Conservation (phyloP, 2,888 invertebrate genomes). For the Gnatocerus cornutus region DNA sequence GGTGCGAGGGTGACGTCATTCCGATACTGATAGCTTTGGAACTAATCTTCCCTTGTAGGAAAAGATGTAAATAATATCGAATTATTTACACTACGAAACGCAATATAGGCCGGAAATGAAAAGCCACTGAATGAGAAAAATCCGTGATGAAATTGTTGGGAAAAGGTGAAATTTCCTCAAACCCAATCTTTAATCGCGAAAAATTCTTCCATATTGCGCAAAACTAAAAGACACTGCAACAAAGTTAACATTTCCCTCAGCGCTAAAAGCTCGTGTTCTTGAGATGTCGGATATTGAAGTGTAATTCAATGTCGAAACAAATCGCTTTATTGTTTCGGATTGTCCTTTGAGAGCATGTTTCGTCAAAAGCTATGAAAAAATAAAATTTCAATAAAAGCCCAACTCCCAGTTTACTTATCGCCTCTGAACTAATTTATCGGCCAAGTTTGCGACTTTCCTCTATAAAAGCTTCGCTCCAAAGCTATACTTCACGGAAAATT, state of each 20-base stretch:
- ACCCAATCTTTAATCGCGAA: too few relatives aligned
- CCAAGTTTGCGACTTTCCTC: constrained; percentile 26
- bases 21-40: too few relatives aligned
- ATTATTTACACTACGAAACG: constrained; percentile 31
- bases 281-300: not conserved
- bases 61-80: constrained; percentile 35
- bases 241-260: constrained; percentile 1
- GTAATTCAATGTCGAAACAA: not conserved
- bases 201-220: constrained; percentile 10
- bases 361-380: constrained; percentile 7
- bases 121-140: constrained; percentile 45
- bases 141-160: constrained; percentile 34
- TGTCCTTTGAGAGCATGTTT: constrained; percentile 9
- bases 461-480: constrained; percentile 32
- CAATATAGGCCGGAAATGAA: constrained; percentile 43
- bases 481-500: constrained; percentile 37
- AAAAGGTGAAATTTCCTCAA: constrained; percentile 36
- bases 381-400: constrained; percentile 31
- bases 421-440: constrained; percentile 36
- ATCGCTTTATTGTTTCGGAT: constrained; percentile 19
- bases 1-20: constrained; percentile 40
- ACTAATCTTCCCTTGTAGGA: not conserved
- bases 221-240: not conserved
- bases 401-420: constrained; percentile 34
- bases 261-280: constrained; percentile 6